Base-by-base conservation (phyloP, 2,888 invertebrate species). In the Zaprionus obscuricornis region DNA sequence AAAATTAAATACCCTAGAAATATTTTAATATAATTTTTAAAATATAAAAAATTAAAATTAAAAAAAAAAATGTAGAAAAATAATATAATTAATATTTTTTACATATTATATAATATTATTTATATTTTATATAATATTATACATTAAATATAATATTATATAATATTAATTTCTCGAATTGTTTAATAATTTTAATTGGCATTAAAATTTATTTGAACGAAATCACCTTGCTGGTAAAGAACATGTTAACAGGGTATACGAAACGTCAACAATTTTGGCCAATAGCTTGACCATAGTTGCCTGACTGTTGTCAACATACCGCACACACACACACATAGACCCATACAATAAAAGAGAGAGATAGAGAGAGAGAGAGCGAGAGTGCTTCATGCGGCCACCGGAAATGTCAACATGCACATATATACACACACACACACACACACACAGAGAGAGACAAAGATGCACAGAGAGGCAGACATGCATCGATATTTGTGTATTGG, bases 221-320 rank as follows among this genome's bases (percentile, higher is more conserved):
- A 7, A 5, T n/a, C 1, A 8, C 34, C 2, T 1, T 34, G 2
- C 8, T 2, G 6, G 1, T 0, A 4, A 3, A 5, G 13, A n/a
- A 13, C 0, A 2, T n/a, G 3, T 27, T 49, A 26, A 8, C 5
- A 60, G 69, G 52, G 70, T 66, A 69, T 60, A 18, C 26, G 6
- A 49, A 55, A 46, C 56, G 69, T 69, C 64, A 71, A 71, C 71
- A 71, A 60, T 67, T 71, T 71, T 59, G 56, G 71, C 54, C 66
- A 71, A 71, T 63, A 63, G 71, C 56, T 67, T 63, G 59, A 51
- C 67, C 71, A 66, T 58, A 64, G 71, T 67, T 58, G 58, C 47
- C 62, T 66, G 68, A 54, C 49, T 52, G 71, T 70, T 70, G 72
- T 71, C 72, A 72, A 74, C 70, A 74, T 55, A 69, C 55, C 50